Evolutionary conservation across 2,888 invertebrate species (phyloP).

Genomic region (Lepetodrilus schrolli): DNA sequence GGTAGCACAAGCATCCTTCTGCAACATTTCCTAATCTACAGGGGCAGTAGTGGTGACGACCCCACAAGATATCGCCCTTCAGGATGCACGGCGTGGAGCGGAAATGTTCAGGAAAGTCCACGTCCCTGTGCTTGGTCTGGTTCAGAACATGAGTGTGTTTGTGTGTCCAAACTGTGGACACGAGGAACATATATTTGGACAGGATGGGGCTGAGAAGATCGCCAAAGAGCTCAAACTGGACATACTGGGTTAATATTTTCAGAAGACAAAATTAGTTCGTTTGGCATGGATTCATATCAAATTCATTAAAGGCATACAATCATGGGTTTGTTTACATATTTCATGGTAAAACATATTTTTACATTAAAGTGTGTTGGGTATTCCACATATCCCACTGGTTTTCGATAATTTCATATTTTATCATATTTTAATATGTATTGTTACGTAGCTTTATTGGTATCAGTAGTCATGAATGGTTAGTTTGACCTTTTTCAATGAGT

Average conservation of each 20-base stretch:
- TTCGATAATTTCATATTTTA: too few species aligned
- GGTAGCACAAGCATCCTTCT: background rate
- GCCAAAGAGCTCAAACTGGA: constrained; percentile 76
- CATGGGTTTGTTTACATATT: too few species aligned
- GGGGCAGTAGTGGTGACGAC: constrained; percentile 93
- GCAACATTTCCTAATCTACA: constrained; percentile 70
- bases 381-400: too few species aligned
- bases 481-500: too few species aligned
- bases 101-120: constrained; percentile 89
- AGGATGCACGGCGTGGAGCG: constrained; percentile 89
- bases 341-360: too few species aligned
- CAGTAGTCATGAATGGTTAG: too few species aligned
- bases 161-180: constrained; percentile 86
- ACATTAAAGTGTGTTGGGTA: too few species aligned
- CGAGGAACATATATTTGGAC: constrained; percentile 84
- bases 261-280: too few species aligned
- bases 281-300: too few species aligned
- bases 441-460: too few species aligned
- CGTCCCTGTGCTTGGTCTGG: constrained; percentile 84
- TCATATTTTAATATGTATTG: too few species aligned
- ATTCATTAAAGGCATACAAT: too few species aligned
- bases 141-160: constrained; percentile 91
- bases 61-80: constrained; percentile 89
- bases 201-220: constrained; percentile 79
- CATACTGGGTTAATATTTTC: constrained; percentile 77